A percentile compares a stretch with the other conserved stretches of the same genome.
These are phyloP conservation scores for Chamaea fasciata DNA, from an alignment of 2,113 vertebrate species.

Conservation along the genomic window DNA sequence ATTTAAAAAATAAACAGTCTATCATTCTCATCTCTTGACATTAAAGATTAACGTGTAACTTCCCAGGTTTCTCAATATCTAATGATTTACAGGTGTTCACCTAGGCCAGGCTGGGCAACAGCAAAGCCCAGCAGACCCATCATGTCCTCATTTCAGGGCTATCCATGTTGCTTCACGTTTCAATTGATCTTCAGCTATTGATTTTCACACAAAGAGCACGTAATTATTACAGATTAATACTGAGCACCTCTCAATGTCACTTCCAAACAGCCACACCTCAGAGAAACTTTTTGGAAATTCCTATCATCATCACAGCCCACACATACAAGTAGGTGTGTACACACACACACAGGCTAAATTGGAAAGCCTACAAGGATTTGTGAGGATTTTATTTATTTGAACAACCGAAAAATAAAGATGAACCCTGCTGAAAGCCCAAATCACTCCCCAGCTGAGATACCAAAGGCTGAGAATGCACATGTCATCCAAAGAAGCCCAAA, in stretches of 20 bases:
- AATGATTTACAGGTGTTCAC: not conserved
- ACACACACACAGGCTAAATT: not conserved
- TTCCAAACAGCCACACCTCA: not conserved
- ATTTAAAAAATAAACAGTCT: not conserved
- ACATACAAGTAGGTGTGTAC: not conserved
- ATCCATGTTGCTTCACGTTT: not conserved
- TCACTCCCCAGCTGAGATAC: not conserved
- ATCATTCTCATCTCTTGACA: not conserved
- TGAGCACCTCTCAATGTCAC: not conserved
- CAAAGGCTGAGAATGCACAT: not conserved
- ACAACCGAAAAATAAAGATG: not conserved
- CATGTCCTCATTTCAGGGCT: not conserved
- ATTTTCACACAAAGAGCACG: not conserved
- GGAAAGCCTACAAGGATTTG: not conserved
- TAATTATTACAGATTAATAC: not conserved
- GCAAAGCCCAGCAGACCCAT: not conserved
- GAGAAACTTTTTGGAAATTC: not conserved
- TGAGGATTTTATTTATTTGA: not conserved
- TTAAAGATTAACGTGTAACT: not conserved
- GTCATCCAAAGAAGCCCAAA: not conserved
- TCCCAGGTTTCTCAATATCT: not conserved
- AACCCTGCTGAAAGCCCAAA: not conserved
- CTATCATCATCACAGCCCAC: not conserved
- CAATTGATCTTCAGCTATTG: not conserved
- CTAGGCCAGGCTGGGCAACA: not conserved